A percentile compares a stretch with the other conserved stretches of the same genome.
phyloP scores from a whole-genome alignment of 1,140 invertebrate genomes.

The Rhyzopertha dominica region DNA sequence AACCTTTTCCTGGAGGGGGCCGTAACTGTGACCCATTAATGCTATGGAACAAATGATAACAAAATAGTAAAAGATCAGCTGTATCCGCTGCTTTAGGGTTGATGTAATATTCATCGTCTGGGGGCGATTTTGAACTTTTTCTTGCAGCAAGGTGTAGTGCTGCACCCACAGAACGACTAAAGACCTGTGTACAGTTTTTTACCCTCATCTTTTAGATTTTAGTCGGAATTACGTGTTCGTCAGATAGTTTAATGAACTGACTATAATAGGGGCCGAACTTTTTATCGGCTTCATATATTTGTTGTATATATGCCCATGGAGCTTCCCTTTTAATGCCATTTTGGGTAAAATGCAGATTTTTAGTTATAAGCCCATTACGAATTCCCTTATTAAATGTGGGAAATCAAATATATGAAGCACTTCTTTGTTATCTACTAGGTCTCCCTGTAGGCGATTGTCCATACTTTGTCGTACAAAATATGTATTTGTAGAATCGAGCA shows the following conservation, averaged over 20 bases:
- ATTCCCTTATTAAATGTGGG: constrained; percentile 20
- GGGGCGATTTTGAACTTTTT: constrained; percentile 2
- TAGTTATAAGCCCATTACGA: constrained; percentile 17
- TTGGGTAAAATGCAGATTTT: constrained; percentile 15
- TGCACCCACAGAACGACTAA: constrained; percentile 10
- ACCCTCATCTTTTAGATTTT: constrained; percentile 23
- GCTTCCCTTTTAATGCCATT: constrained; percentile 5
- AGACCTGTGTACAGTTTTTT: constrained; percentile 17
- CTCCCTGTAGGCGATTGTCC: constrained; percentile 11
- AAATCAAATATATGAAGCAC: constrained; percentile 18
- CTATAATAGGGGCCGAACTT: constrained; percentile 1
- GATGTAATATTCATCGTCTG: constrained; percentile 4
- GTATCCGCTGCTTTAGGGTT: constrained; percentile 14
- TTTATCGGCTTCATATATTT: constrained; percentile 13
- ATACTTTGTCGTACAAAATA: neutral
- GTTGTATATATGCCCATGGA: constrained; percentile 12
- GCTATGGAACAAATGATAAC: constrained; percentile 16
- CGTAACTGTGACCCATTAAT: constrained; percentile 10
- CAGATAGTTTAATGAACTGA: constrained; percentile 13
- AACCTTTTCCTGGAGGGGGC: constrained; percentile 9
- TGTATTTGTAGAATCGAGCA: constrained; percentile 1
- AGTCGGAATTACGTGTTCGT: constrained; percentile 13
- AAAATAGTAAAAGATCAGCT: constrained; percentile 20
- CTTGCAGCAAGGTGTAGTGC: too few relatives aligned
- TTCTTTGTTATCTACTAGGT: constrained; percentile 14